Evolutionary conservation across 2,797 vertebrate genomes (phyloP).

Genomic region (Phoxinus dragarum): DNA sequence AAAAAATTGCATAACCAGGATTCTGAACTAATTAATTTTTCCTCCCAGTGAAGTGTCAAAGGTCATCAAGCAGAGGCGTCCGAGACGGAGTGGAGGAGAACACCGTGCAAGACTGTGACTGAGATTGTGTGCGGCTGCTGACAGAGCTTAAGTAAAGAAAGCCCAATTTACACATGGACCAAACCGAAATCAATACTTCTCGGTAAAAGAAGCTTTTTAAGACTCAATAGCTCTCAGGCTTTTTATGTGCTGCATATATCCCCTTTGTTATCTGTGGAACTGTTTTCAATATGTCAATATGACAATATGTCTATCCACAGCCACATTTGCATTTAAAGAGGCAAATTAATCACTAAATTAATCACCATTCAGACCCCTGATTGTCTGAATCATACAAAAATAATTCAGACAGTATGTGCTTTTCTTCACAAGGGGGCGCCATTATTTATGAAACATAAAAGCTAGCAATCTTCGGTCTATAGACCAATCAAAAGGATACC

Average conservation of each 20-base stretch:
- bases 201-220: slow-evolving; percentile 16
- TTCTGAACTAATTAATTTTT: not conserved
- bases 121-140: slow-evolving; percentile 24
- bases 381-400: not conserved
- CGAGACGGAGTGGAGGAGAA: not conserved
- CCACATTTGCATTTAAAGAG: slow-evolving; percentile 40
- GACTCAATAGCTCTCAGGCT: not conserved
- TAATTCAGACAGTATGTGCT: not conserved
- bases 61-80: not conserved
- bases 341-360: slow-evolving; percentile 10
- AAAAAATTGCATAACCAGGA: not conserved
- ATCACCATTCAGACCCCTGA: not conserved
- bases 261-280: not conserved
- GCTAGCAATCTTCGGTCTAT: not conserved
- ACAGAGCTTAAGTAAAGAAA: slow-evolving; percentile 25
- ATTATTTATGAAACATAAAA: not conserved
- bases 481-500: not conserved
- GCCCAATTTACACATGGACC: not conserved
- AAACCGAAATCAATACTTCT: slow-evolving; percentile 27
- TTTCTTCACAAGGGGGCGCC: slow-evolving; percentile 45
- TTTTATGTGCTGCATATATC: not conserved
- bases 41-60: not conserved
- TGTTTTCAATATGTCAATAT: not conserved
- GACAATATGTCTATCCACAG: not conserved
- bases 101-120: not conserved